Percentiles rank a stretch among this genome's conserved stretches.
Conservation (phyloP, 2,797 vertebrate species). For the Astyanax mexicanus region DNA sequence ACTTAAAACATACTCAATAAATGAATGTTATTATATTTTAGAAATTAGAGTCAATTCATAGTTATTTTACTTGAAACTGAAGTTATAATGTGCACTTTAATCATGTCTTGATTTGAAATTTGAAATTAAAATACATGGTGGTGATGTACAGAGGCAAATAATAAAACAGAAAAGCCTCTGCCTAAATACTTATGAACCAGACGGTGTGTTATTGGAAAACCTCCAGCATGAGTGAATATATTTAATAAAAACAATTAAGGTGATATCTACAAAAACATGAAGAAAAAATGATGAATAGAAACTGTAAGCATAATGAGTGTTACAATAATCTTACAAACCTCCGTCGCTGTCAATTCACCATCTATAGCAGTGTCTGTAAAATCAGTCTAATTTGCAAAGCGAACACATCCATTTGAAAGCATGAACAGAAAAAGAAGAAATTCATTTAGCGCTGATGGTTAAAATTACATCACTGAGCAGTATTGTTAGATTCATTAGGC, state of each 20-base stretch:
- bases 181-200: too few species aligned
- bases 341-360: slow-evolving; percentile 91
- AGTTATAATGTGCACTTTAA: too few species aligned
- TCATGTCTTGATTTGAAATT: too few species aligned
- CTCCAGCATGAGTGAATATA: background rate
- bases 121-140: too few species aligned
- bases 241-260: background rate
- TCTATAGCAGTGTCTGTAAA: slow-evolving; percentile 91
- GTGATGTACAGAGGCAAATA: too few species aligned
- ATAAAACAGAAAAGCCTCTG: too few species aligned
- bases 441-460: slow-evolving; percentile 10
- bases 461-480: background rate
- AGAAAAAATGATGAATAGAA: background rate
- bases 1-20: too few species aligned
- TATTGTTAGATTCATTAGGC: background rate
- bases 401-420: slow-evolving; percentile 76
- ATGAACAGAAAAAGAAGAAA: slow-evolving; percentile 79
- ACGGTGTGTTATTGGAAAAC: background rate
- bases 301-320: background rate
- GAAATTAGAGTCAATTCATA: too few species aligned
- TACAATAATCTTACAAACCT: slow-evolving; percentile 82
- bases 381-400: slow-evolving; percentile 86
- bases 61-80: too few species aligned
- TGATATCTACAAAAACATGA: background rate
- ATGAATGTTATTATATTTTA: too few species aligned